Evolutionary conservation across 2,888 invertebrate species (phyloP), one percentile per base, ranked within the genome.

Genomic region (Agonum fuliginosum): DNA sequence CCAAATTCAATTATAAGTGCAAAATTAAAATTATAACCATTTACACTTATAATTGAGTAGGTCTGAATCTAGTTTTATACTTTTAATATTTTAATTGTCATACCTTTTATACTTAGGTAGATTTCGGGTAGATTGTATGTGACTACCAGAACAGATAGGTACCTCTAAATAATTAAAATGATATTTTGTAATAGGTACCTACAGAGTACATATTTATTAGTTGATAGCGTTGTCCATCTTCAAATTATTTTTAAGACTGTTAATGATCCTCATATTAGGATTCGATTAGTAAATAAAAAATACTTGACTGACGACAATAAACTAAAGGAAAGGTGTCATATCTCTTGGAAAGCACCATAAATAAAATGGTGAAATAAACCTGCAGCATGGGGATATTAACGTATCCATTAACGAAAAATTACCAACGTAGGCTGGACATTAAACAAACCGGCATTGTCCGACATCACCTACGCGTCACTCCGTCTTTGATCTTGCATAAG

Each of bases 281-380:
- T 37, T 37, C n/a, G 24, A 54, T 22, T 22, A 51, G 20, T 54
- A 54, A 54, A 54, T n/a, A 54, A 54, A 34, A 62, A n/a, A 5
- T 34, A 4, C 34, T 62, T 62, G n/a, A 62, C 8, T n/a, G 17
- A 20, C n/a, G 27, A n/a, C 19, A 62, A 62, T 62, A 62, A 62
- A 62, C 34, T n/a, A 5, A 30, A 30, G 34, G 34, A 62, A 62
- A 34, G 20, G 17, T 58, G 30, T 34, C 30, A 62, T n/a, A 27
- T 12, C 10, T 24, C n/a, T 30, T 17, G 3, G 30, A 10, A 62
- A 34, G 62, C 19, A 17, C 19, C 62, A 62, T 62, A 62, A 62
- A 62, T 62, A 62, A 62, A 62, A 34, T 62, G 62, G 62, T 62
- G 62, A 62, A 62, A 62, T 14, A 62, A 34, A 34, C 34, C 3